Evolutionary conservation across 2,888 invertebrate genomes (phyloP).

Genomic region (Melitaea athalia): DNA sequence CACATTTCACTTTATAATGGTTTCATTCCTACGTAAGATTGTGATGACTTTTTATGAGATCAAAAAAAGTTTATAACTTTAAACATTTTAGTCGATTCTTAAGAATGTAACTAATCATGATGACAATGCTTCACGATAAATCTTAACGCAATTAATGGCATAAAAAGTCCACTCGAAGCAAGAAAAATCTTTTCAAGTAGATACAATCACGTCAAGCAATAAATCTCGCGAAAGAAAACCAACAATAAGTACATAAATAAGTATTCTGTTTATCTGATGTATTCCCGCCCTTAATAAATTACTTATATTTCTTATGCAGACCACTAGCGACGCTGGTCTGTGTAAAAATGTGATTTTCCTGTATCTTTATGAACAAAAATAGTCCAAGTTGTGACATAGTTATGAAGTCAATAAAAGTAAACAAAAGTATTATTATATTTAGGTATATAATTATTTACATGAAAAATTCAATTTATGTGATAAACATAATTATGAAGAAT

Average conservation of each 20-base stretch:
- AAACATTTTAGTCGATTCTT: background rate
- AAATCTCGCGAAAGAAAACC: slow-evolving; percentile 36
- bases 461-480: background rate
- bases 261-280: slow-evolving; percentile 41
- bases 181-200: slow-evolving; percentile 30
- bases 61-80: background rate
- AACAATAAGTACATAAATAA: slow-evolving; percentile 41
- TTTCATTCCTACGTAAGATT: background rate
- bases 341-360: slow-evolving; percentile 13
- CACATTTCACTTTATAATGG: too few relatives aligned
- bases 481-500: background rate
- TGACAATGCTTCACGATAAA: background rate
- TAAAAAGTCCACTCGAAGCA: slow-evolving; percentile 22
- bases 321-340: slow-evolving; percentile 16
- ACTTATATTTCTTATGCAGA: slow-evolving; percentile 33
- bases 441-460: background rate
- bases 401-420: background rate
- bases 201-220: slow-evolving; percentile 36
- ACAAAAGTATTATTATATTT: background rate
- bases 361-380: background rate
- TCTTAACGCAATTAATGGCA: background rate
- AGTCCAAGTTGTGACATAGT: background rate
- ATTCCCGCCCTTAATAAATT: slow-evolving; percentile 37
- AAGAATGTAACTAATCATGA: background rate
- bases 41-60: background rate